phyloP scores from a whole-genome alignment of 2,888 invertebrate species.

The Lampropteryx suffumata region DNA sequence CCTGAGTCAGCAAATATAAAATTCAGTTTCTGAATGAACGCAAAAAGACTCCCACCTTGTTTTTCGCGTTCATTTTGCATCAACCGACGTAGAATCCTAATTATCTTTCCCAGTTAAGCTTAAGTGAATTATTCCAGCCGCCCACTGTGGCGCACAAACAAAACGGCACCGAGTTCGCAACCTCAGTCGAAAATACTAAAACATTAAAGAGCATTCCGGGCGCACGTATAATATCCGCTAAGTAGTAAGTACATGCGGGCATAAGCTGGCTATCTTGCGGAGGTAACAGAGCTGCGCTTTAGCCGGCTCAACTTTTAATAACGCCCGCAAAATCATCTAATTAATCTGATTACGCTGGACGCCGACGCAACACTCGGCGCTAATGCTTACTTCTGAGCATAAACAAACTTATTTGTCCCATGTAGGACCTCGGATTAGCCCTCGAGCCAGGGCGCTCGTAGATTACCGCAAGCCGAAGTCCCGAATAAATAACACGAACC shows the following conservation, averaged over 20 bases:
- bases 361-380: conserved; percentile 64
- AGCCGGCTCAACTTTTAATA: conserved; percentile 81
- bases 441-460: conserved; percentile 36
- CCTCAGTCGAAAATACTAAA: conserved; percentile 82
- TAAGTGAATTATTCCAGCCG: conserved; percentile 81
- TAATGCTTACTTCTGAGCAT: conserved; percentile 73
- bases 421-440: conserved; percentile 66
- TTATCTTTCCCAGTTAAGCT: conserved; percentile 83
- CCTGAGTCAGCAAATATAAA: conserved; percentile 78
- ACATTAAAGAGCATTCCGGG: conserved; percentile 78
- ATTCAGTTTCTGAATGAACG: conserved; percentile 81
- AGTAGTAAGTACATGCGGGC: conserved; percentile 69
- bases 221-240: conserved; percentile 77
- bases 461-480: conserved; percentile 48
- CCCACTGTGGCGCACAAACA: conserved; percentile 80
- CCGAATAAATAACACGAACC: conserved; percentile 44
- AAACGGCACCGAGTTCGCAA: conserved; percentile 78
- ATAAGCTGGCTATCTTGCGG: conserved; percentile 77
- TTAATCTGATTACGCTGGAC: conserved; percentile 78
- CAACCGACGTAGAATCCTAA: conserved; percentile 81
- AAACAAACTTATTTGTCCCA: conserved; percentile 72
- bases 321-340: conserved; percentile 78
- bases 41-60: conserved; percentile 77
- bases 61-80: conserved; percentile 82
- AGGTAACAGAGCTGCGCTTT: conserved; percentile 71